A percentile compares a stretch with the other conserved stretches of the same genome.
phyloP scores from a whole-genome alignment of 2,888 invertebrate species.

The Limnephilus marmoratus region DNA sequence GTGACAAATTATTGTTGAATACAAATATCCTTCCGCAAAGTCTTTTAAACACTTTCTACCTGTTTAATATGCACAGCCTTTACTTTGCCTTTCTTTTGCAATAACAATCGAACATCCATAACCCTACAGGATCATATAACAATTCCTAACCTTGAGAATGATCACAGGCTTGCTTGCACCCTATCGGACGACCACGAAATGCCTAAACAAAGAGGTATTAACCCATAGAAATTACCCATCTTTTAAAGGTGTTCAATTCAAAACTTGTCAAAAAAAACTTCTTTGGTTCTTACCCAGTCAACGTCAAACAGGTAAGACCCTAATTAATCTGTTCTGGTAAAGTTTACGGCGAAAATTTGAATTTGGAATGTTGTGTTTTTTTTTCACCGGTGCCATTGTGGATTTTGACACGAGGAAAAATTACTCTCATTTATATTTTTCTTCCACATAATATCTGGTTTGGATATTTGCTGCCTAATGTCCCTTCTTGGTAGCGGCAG shows the following conservation, averaged over 20 bases:
- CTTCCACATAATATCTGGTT: constrained; percentile 80
- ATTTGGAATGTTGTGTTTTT: constrained; percentile 63
- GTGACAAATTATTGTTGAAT: background rate
- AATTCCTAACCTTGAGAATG: constrained; percentile 45
- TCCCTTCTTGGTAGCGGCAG: constrained; percentile 61
- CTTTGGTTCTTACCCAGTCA: constrained; percentile 32
- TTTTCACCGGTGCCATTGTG: constrained; percentile 72
- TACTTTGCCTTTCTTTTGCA: constrained; percentile 7
- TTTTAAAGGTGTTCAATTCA: constrained; percentile 44
- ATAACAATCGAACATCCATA: constrained; percentile 10
- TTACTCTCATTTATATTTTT: constrained; percentile 78
- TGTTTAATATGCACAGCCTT: constrained; percentile 24
- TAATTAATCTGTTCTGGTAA: constrained; percentile 65
- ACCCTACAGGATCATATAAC: background rate
- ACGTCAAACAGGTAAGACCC: constrained; percentile 65
- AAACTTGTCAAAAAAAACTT: constrained; percentile 28
- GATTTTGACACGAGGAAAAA: constrained; percentile 79
- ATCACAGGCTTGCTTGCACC: constrained; percentile 8
- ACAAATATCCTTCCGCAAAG: background rate
- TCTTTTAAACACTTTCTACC: background rate
- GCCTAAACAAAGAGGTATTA: constrained; percentile 30
- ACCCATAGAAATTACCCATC: constrained; percentile 39
- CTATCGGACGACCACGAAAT: background rate
- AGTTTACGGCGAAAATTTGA: constrained; percentile 64
- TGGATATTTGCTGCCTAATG: constrained; percentile 80